phyloP scores from a whole-genome alignment of 2,888 invertebrate genomes.

The Andrena chrysosceles region DNA sequence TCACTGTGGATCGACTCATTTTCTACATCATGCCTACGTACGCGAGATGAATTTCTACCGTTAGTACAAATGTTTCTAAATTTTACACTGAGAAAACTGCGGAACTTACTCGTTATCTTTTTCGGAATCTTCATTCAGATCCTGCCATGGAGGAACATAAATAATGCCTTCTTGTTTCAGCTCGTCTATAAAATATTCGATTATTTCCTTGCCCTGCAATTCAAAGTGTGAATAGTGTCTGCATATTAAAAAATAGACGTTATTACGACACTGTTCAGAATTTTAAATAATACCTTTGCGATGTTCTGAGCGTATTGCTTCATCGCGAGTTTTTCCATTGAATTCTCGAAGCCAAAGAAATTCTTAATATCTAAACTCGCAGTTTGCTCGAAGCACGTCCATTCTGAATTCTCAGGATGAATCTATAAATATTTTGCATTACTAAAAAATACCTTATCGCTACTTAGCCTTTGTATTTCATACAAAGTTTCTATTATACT shows the following conservation, averaged over 20 bases:
- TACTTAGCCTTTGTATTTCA: background rate
- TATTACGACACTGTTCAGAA: background rate
- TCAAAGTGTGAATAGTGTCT: background rate
- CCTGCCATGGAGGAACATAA: constrained; percentile 88
- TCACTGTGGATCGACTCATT: constrained; percentile 67
- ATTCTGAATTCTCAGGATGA: constrained; percentile 96
- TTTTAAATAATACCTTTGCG: constrained; percentile 86
- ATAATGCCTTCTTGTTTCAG: constrained; percentile 91
- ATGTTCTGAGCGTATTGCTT: constrained; percentile 97
- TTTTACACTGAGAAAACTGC: background rate
- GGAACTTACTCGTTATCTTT: constrained; percentile 66
- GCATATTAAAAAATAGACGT: background rate
- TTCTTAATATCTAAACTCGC: constrained; percentile 97
- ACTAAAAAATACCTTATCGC: background rate
- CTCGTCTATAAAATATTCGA: constrained; percentile 94
- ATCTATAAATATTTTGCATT: constrained; percentile 86
- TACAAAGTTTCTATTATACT: constrained; percentile 51
- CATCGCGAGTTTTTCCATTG: constrained; percentile 98
- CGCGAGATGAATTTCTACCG: constrained; percentile 30
- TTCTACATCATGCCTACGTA: constrained; percentile 66
- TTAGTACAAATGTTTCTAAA: background rate
- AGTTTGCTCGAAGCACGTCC: constrained; percentile 98
- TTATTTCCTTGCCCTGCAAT: constrained; percentile 95
- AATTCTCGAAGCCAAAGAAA: constrained; percentile 97
- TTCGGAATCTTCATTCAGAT: constrained; percentile 66